A percentile compares a stretch with the other conserved stretches of the same genome.
Conservation (phyloP, 2,797 vertebrate species). For the Clarias laeviceps region DNA sequence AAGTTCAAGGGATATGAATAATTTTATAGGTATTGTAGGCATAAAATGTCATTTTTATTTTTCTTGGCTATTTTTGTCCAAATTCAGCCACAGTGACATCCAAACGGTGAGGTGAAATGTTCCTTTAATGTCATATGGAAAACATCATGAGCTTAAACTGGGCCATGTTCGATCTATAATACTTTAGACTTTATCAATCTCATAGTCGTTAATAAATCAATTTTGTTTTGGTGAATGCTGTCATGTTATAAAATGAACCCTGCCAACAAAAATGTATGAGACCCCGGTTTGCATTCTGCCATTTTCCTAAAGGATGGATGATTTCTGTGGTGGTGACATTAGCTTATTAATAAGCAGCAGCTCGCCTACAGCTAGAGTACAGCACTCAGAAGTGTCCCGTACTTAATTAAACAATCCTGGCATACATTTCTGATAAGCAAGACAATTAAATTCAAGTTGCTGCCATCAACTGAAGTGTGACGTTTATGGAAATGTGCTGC, state of each 20-base stretch:
- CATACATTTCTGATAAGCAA: slow-evolving; percentile 23
- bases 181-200: background rate
- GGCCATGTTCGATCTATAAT: background rate
- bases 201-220: slow-evolving; percentile 5
- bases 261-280: background rate
- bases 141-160: background rate
- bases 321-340: slow-evolving; percentile 19
- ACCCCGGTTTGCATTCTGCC: background rate
- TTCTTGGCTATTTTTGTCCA: background rate
- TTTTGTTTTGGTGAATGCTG: background rate
- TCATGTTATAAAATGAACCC: slow-evolving; percentile 17
- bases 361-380: slow-evolving; percentile 4
- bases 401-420: slow-evolving; percentile 30
- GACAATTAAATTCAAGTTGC: slow-evolving; percentile 26
- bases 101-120: background rate
- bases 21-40: too few relatives aligned
- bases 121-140: background rate
- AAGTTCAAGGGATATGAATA: too few relatives aligned
- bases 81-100: background rate
- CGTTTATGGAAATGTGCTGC: slow-evolving; percentile 6
- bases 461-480: slow-evolving; percentile 26
- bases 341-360: slow-evolving; percentile 17
- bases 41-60: background rate
- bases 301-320: slow-evolving; percentile 14
- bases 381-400: slow-evolving; percentile 10